Evolutionary conservation across 2,888 invertebrate species (phyloP).

Genomic region (Diploptera punctata): DNA sequence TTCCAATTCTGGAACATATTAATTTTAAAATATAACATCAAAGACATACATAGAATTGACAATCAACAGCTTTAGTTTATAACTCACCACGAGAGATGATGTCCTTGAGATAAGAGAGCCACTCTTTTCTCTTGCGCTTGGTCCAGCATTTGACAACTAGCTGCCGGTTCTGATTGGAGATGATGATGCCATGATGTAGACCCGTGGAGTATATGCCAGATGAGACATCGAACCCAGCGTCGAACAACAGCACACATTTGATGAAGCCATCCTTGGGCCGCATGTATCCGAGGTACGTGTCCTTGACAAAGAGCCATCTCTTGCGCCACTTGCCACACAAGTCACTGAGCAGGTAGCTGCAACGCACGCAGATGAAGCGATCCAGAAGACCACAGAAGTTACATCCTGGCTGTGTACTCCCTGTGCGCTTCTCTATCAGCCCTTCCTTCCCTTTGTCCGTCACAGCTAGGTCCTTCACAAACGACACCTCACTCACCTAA

Average conservation of each 20-base stretch:
- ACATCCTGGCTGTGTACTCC: conserved; percentile 82
- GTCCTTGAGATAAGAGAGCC: conserved; percentile 80
- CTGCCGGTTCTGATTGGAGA: conserved; percentile 79
- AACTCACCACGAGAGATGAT: conserved; percentile 71
- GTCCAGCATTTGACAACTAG: conserved; percentile 90
- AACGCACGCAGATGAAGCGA: conserved; percentile 70
- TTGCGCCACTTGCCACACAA: conserved; percentile 83
- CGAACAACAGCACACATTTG: conserved; percentile 88
- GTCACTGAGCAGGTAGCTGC: conserved; percentile 79
- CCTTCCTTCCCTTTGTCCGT: conserved; percentile 92
- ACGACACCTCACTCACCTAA: conserved; percentile 92
- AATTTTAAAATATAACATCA: too few species aligned
- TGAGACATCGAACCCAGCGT: conserved; percentile 79
- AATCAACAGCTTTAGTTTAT: too few species aligned
- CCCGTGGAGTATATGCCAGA: conserved; percentile 88
- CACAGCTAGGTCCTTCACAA: conserved; percentile 84
- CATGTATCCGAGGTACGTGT: conserved; percentile 92
- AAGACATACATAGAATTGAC: too few species aligned
- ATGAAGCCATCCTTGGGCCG: conserved; percentile 81
- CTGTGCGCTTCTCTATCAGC: conserved; percentile 85
- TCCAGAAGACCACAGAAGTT: conserved; percentile 78
- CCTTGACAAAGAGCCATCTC: conserved; percentile 94
- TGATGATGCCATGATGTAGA: conserved; percentile 83
- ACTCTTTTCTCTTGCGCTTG: conserved; percentile 84
- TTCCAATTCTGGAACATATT: too few species aligned